These are phyloP conservation scores for Carassius carassius DNA, from an alignment of 2,113 vertebrate species.

Conservation along the genomic window DNA sequence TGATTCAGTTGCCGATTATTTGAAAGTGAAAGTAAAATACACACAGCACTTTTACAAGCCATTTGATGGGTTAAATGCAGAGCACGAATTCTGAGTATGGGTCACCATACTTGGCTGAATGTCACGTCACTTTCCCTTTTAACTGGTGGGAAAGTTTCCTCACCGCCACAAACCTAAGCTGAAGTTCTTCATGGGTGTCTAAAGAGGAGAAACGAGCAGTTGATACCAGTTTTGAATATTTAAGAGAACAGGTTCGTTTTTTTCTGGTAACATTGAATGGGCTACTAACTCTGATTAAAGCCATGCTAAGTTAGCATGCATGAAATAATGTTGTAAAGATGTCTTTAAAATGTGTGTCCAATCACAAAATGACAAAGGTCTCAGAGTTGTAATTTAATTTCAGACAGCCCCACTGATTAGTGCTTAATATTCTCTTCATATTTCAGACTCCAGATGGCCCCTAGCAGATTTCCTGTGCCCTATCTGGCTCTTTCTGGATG, in stretches of 20 bases:
- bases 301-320: constrained; percentile 22
- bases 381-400: background rate
- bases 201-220: background rate
- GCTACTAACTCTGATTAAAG: background rate
- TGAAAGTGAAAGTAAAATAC: too few species aligned
- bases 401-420: background rate
- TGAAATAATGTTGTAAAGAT: background rate
- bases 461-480: constrained; percentile 90
- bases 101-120: too few species aligned
- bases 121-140: too few species aligned
- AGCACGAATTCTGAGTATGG: too few species aligned
- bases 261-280: background rate
- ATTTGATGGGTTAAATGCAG: too few species aligned
- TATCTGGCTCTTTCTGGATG: constrained; percentile 96
- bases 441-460: constrained; percentile 90
- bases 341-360: background rate
- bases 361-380: background rate
- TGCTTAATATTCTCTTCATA: constrained; percentile 41
- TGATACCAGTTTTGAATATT: too few species aligned
- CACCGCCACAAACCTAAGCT: background rate
- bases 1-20: too few species aligned
- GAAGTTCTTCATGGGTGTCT: background rate
- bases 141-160: too few species aligned
- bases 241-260: background rate
- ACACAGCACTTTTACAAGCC: too few species aligned